Evolutionary conservation across 2,113 vertebrate species (phyloP), one percentile per base, ranked within the genome.

Genomic region (Dinomys branickii): DNA sequence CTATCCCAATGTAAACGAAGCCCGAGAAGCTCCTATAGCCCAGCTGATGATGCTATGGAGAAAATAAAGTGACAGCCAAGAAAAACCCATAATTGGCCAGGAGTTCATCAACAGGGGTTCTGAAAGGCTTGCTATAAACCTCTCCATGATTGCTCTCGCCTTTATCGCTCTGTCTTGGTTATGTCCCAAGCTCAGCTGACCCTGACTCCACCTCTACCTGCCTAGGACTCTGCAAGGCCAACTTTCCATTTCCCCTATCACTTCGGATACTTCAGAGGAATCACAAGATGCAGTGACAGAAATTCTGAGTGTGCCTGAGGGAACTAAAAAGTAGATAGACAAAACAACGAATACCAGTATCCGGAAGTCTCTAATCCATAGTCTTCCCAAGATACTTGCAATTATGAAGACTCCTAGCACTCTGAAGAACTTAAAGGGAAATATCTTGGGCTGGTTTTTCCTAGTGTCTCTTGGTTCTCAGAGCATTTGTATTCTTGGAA

Each of bases 401-500:
- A 90, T 95, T 82, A 63, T 54, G n/a, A 86, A 73, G 12, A 94
- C 63, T 5, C 3, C 33, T 28, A 35, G 28, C 3, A 47, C 88
- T 96, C 78, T 85, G n/a, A n/a, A 59, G 41, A 56, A 65, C 9
- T 92, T 89, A 85, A 85, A 80, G 56, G 26, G 41, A 93, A 94
- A 47, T 65, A 4, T 90, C 20, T 85, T 54, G n/a, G 84, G 35
- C 0, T 90, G 85, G 5, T 78, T 91, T 78, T 89, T 69, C 16
- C 77, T 89, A 63, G 77, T 54, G n/a, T 91, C 10, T 26, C 82
- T 58, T 91, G n/a, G 12, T 93, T 94, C 50, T 65, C 80, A 30
- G 85, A 50, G 1, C 80, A 67, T 94, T 97, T 96, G 77, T 90
- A 73, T 95, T 95, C 95, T 91, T 95, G 87, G 44, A 95, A 97